Evolutionary conservation across 2,797 vertebrate species (phyloP).

Genomic region (Tenualosa ilisha): DNA sequence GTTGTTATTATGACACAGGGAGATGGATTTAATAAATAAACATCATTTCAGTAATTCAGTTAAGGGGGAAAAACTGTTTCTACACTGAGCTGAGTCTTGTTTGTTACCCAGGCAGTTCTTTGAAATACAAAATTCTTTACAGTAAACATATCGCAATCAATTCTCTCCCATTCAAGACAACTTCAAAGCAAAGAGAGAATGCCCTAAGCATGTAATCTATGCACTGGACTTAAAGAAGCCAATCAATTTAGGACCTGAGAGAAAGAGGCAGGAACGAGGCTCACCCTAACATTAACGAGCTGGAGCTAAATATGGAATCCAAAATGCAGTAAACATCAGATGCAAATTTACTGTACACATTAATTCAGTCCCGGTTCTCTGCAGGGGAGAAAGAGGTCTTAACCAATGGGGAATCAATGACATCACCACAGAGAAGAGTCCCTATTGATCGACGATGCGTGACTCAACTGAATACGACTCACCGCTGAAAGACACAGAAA

Average conservation of each 20-base stretch:
- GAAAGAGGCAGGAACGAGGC: neutral
- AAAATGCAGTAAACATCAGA: neutral
- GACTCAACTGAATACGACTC: too few species aligned
- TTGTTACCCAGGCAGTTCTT: neutral
- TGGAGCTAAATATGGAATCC: neutral
- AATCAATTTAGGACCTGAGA: neutral
- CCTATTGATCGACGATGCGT: too few species aligned
- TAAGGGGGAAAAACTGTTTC: neutral
- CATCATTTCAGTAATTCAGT: constrained; percentile 19
- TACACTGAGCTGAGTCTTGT: neutral
- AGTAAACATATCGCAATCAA: neutral
- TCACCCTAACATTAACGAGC: neutral
- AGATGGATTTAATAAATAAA: constrained; percentile 24
- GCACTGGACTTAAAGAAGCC: neutral
- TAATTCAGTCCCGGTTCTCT: too few species aligned
- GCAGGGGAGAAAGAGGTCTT: too few species aligned
- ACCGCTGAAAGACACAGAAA: too few species aligned
- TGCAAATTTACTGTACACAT: too few species aligned
- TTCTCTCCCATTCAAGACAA: neutral
- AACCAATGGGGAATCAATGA: too few species aligned
- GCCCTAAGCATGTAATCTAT: neutral
- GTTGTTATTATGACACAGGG: constrained; percentile 23
- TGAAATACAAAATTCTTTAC: constrained; percentile 19
- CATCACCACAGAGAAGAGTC: too few species aligned
- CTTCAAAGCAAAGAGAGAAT: neutral